phyloP scores from a whole-genome alignment of 2,113 vertebrate genomes.

The Proterorhinus semilunaris region DNA sequence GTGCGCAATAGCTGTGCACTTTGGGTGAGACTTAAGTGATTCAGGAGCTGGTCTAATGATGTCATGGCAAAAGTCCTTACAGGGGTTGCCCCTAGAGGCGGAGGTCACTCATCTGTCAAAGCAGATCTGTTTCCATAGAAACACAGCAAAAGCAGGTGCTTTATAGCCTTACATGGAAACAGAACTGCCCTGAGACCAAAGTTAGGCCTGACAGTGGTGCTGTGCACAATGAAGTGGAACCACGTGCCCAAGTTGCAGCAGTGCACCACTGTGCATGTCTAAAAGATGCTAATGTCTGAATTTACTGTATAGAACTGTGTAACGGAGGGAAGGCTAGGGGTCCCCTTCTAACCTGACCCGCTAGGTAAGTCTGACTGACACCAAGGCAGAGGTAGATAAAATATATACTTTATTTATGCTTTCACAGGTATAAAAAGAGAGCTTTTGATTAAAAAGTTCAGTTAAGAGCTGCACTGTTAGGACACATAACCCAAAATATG shows the following conservation, averaged over 20 bases:
- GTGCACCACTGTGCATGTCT: conserved; percentile 12
- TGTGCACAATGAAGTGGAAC: conserved; percentile 53
- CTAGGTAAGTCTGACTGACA: too few species aligned
- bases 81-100: conserved; percentile 37
- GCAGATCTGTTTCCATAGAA: conserved; percentile 48
- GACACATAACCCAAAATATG: too few species aligned
- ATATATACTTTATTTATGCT: too few species aligned
- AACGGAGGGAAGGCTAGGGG: too few species aligned
- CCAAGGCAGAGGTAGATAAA: too few species aligned
- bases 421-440: too few species aligned
- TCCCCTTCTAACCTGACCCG: too few species aligned
- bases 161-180: conserved; percentile 61
- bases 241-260: conserved; percentile 55
- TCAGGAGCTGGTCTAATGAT: conserved; percentile 16
- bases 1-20: neutral
- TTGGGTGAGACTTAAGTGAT: conserved; percentile 5
- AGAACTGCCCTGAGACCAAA: conserved; percentile 36
- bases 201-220: conserved; percentile 32
- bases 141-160: conserved; percentile 24
- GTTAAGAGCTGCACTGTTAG: too few species aligned
- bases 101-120: conserved; percentile 41
- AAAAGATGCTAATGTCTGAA: neutral
- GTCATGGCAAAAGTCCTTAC: conserved; percentile 27
- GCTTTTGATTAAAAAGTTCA: too few species aligned
- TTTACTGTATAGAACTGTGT: neutral